A percentile compares a stretch with the other conserved stretches of the same genome.
Conservation (phyloP, 1,140 invertebrate species). For the Heliconius congener region DNA sequence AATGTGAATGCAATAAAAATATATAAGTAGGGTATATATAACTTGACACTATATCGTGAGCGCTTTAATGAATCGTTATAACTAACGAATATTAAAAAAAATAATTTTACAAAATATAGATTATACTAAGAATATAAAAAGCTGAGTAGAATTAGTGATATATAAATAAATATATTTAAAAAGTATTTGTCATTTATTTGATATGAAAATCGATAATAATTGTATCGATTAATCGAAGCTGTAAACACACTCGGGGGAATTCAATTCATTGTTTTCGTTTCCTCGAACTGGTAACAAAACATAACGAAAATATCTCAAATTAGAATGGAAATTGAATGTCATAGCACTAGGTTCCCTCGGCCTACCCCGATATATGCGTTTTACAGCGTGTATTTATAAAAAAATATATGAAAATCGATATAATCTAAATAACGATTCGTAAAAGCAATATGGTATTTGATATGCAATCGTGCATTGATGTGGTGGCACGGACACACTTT, state of each 20-base stretch:
- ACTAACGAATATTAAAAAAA: conserved; percentile 3
- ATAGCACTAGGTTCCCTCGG: too few relatives aligned
- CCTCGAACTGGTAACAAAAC: too few relatives aligned
- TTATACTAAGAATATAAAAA: conserved; percentile 4
- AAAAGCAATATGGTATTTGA: conserved; percentile 11
- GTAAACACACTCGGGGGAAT: too few relatives aligned
- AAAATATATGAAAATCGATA: background rate
- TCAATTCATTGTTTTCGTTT: too few relatives aligned
- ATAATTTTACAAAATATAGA: conserved; percentile 2
- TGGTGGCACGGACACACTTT: conserved; percentile 37
- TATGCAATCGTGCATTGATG: conserved; percentile 15
- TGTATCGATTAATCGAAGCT: background rate
- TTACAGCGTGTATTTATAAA: too few relatives aligned
- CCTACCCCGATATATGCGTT: too few relatives aligned
- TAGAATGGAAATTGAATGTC: too few relatives aligned
- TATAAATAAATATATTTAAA: background rate
- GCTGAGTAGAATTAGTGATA: background rate
- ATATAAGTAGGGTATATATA: conserved; percentile 4
- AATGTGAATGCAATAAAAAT: conserved; percentile 11
- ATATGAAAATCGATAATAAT: background rate
- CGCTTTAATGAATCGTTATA: conserved; percentile 12
- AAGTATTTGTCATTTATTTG: background rate
- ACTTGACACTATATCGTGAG: conserved; percentile 13
- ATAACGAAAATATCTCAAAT: too few relatives aligned
- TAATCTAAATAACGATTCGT: background rate